phyloP scores from a whole-genome alignment of 2,113 vertebrate genomes.

The Centropristis striata region DNA sequence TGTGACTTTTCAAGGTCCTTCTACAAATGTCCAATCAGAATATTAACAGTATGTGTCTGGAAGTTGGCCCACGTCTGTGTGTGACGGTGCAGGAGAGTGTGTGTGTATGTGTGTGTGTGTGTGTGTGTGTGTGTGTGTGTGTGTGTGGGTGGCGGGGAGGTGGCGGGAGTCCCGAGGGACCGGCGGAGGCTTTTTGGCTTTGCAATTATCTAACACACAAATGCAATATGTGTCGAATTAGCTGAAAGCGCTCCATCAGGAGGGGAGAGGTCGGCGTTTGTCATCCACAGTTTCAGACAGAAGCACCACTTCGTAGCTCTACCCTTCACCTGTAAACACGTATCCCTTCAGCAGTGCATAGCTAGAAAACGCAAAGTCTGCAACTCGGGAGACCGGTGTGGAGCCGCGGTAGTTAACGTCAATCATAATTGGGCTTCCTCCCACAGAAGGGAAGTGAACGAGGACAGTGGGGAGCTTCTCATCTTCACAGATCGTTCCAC shows the following conservation, averaged over 20 bases:
- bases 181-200: slow-evolving; percentile 35
- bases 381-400: slow-evolving; percentile 42
- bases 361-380: slow-evolving; percentile 63
- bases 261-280: slow-evolving; percentile 51
- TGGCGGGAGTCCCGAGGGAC: slow-evolving; percentile 35
- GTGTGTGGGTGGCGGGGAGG: too few species aligned
- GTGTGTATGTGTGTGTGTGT: slow-evolving; percentile 19
- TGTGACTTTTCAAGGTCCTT: slow-evolving; percentile 77
- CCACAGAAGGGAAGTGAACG: slow-evolving; percentile 26
- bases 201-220: slow-evolving; percentile 62
- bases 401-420: slow-evolving; percentile 45
- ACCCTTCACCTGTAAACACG: slow-evolving; percentile 49
- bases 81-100: not conserved
- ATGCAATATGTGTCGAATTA: slow-evolving; percentile 68
- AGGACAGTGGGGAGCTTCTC: slow-evolving; percentile 60
- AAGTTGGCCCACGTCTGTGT: slow-evolving; percentile 42
- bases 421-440: slow-evolving; percentile 57
- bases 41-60: slow-evolving; percentile 57
- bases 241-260: slow-evolving; percentile 56
- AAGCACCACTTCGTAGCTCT: slow-evolving; percentile 43
- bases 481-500: slow-evolving; percentile 54
- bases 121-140: slow-evolving; percentile 18
- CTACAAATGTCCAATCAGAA: slow-evolving; percentile 64
- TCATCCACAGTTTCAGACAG: slow-evolving; percentile 53
- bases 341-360: slow-evolving; percentile 24